Percentiles rank a stretch among this genome's conserved stretches.
Evolutionary conservation across 2,797 vertebrate species (phyloP).

Genomic region (Sebastiscus tertius): DNA sequence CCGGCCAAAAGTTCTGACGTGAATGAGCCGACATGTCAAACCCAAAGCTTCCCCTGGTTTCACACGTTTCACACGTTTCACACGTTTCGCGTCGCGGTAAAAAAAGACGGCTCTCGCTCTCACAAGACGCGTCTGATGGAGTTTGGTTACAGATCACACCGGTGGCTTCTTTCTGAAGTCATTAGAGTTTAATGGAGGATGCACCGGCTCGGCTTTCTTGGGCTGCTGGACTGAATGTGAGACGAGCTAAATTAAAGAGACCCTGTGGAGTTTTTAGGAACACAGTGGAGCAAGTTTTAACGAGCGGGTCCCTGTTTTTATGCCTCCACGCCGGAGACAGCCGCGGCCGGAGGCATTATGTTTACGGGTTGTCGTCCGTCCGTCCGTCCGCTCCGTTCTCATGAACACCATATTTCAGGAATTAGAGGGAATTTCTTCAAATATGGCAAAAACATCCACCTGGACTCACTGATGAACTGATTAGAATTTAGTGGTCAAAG

Average conservation of each 20-base stretch:
- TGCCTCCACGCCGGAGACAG: too few species aligned
- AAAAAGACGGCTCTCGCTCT: conserved; percentile 6
- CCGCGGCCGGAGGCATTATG: too few species aligned
- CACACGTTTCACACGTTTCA: conserved; percentile 15
- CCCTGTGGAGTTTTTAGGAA: conserved; percentile 1
- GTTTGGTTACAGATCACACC: not conserved
- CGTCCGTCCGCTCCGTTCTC: too few species aligned
- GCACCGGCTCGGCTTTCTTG: not conserved
- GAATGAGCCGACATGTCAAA: conserved; percentile 49
- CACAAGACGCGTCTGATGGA: not conserved
- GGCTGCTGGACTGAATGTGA: not conserved
- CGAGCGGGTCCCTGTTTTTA: not conserved
- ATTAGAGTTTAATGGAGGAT: not conserved
- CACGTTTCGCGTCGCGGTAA: not conserved
- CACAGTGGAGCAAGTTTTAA: not conserved
- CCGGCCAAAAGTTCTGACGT: conserved; percentile 34
- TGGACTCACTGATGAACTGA: too few species aligned
- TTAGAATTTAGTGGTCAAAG: too few species aligned
- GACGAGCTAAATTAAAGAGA: not conserved
- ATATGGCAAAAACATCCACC: too few species aligned
- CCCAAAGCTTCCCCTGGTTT: conserved; percentile 30
- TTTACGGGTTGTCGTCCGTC: too few species aligned
- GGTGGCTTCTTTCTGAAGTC: not conserved
- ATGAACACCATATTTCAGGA: too few species aligned
- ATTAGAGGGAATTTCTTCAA: too few species aligned